Evolutionary conservation across 1,140 invertebrate genomes (phyloP), one percentile per base, ranked within the genome.

Genomic region (Zaprionus kolodkinae): DNA sequence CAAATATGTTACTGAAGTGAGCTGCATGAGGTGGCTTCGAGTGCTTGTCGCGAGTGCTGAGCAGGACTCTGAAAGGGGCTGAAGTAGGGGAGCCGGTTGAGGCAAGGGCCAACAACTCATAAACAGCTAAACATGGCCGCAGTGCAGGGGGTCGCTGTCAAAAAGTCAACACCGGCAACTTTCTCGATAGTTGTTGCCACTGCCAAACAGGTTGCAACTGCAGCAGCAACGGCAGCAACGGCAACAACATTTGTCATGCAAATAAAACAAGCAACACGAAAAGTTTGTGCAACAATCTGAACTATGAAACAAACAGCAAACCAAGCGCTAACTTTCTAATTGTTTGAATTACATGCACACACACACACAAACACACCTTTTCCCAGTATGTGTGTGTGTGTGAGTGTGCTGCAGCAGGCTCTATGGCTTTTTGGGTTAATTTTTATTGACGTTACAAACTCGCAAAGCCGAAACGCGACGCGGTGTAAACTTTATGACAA

Each of bases 281-380:
- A 85, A 73, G 62, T 54, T 57, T 70, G 36, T 59, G 56, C 67
- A 62, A 57, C 61, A 81, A 73, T 50, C 52, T 62, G 68, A 77
- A 74, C 76, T 63, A 57, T 69, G 64, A 84, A 80, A 63, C 55
- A 60, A 72, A 81, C 72, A 69, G 81, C 84, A 80, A 74, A 48
- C 59, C 71, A 61, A 68, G 71, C 55, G 70, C 54, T 75, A 88
- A 87, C 74, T 88, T 87, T 85, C 38, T 87, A 87, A 87, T 87
- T 87, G 84, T 88, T 86, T 88, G 67, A 87, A 87, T 84, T 84
- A 78, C 77, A 89, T 72, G 83, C 72, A 87, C 54, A 66, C 54
- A 87, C 54, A 66, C 54, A 59, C 59, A 40, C 54, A 56, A 82
- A 40, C 77, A 68, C 54, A 75, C 78, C 66, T 70, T 63, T 50